Conservation (phyloP, 1,140 invertebrate species). For the Drusus annulatus region DNA sequence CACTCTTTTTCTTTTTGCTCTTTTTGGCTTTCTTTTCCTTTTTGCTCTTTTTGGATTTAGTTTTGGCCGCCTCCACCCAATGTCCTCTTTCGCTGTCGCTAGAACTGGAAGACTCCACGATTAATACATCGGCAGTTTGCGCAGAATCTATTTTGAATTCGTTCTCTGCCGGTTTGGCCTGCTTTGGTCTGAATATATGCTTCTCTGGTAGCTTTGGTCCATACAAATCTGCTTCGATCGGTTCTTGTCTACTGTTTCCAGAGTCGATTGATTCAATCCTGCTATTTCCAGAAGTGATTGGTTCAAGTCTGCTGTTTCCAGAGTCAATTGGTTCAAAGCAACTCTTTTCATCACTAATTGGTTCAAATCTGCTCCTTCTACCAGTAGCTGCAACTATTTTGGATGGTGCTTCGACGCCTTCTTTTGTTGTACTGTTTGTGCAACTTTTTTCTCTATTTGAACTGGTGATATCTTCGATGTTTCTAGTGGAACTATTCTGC, state of each 20-base stretch:
- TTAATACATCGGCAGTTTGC: constrained; percentile 57
- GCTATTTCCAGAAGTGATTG: constrained; percentile 41
- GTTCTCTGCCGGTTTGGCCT: constrained; percentile 49
- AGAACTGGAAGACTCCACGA: constrained; percentile 60
- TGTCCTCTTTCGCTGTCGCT: constrained; percentile 61
- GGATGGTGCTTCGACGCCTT: constrained; percentile 18
- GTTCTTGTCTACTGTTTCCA: constrained; percentile 42
- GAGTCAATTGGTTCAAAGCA: too few relatives aligned
- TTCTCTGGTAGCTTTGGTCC: constrained; percentile 74
- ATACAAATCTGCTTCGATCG: constrained; percentile 64
- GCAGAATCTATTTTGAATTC: too few relatives aligned
- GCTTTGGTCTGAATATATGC: constrained; percentile 60
- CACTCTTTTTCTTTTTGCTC: constrained; percentile 48
- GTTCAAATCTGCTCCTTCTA: too few relatives aligned
- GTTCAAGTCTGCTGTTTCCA: constrained; percentile 24
- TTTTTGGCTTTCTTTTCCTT: constrained; percentile 60
- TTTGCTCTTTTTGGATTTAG: constrained; percentile 65
- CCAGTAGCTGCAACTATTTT: too few relatives aligned
- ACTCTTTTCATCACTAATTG: too few relatives aligned
- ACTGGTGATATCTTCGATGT: constrained; percentile 47
- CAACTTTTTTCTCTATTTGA: constrained; percentile 46
- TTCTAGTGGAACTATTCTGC: constrained; percentile 62
- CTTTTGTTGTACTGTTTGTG: not conserved
- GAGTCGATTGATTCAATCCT: constrained; percentile 36
- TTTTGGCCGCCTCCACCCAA: constrained; percentile 66